Evolutionary conservation across 2,888 invertebrate species (phyloP).

Genomic region (Clivina fossor): DNA sequence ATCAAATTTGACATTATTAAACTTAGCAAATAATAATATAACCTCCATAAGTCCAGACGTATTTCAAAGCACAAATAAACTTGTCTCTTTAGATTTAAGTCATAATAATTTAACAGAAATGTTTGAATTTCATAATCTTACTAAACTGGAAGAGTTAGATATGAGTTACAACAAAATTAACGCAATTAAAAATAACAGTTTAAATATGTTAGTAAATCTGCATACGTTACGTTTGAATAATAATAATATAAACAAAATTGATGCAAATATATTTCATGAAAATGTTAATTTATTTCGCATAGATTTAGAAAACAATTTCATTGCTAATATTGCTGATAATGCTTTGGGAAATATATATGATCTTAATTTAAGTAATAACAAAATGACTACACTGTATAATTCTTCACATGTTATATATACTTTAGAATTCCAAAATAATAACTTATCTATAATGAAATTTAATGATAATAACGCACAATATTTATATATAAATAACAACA

Average conservation of each 20-base stretch:
- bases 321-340: neutral
- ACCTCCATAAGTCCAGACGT: neutral
- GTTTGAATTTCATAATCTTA: too few relatives aligned
- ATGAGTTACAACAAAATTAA: too few relatives aligned
- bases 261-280: too few relatives aligned
- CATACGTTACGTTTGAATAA: neutral
- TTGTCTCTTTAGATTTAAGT: too few relatives aligned
- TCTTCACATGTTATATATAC: too few relatives aligned
- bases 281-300: too few relatives aligned
- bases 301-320: conserved; percentile 1
- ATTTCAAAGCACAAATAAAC: neutral
- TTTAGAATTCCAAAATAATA: too few relatives aligned
- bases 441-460: too few relatives aligned
- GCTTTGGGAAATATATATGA: conserved; percentile 7
- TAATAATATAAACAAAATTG: neutral
- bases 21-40: neutral
- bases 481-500: conserved; percentile 1
- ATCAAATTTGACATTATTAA: neutral
- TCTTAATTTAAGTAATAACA: conserved; percentile 4
- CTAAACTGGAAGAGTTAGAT: too few relatives aligned
- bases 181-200: too few relatives aligned
- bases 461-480: too few relatives aligned
- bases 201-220: conserved; percentile 2
- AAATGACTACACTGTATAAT: neutral
- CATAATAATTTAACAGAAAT: too few relatives aligned